Evolutionary conservation across 2,888 invertebrate species (phyloP).

Genomic region (Netelia melanura): DNA sequence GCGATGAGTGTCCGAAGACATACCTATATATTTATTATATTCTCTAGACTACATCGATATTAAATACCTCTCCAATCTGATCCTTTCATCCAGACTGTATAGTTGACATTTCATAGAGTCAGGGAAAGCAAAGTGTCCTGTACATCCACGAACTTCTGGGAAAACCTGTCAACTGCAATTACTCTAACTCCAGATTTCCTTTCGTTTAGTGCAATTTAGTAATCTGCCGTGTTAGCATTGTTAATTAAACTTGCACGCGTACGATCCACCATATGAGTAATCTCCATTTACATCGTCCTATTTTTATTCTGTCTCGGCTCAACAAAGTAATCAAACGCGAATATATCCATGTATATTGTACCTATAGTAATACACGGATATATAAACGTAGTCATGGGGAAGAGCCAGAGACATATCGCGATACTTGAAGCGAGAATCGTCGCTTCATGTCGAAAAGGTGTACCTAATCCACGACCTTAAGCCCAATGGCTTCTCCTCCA

Average conservation of each 20-base stretch:
- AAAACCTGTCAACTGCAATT: constrained; percentile 24
- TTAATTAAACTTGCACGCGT: background rate
- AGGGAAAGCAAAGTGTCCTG: background rate
- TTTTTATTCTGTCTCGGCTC: background rate
- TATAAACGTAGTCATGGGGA: background rate
- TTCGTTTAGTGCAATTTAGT: constrained; percentile 16
- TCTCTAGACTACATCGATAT: background rate
- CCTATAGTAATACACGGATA: background rate
- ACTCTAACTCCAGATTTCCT: background rate
- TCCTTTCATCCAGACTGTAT: background rate
- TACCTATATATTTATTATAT: background rate
- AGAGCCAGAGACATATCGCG: constrained; percentile 16
- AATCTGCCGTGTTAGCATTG: background rate
- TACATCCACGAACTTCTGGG: background rate
- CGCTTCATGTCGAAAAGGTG: constrained; percentile 53
- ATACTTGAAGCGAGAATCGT: constrained; percentile 30
- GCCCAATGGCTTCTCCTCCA: constrained; percentile 50
- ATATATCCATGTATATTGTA: background rate
- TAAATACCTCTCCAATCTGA: background rate
- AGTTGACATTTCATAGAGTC: background rate
- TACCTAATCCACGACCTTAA: constrained; percentile 50
- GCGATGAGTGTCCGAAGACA: background rate
- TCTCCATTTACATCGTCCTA: background rate
- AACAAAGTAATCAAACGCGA: background rate
- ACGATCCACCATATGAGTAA: background rate